phyloP scores from a whole-genome alignment of 2,888 invertebrate species.

The Mayetiola destructor region DNA sequence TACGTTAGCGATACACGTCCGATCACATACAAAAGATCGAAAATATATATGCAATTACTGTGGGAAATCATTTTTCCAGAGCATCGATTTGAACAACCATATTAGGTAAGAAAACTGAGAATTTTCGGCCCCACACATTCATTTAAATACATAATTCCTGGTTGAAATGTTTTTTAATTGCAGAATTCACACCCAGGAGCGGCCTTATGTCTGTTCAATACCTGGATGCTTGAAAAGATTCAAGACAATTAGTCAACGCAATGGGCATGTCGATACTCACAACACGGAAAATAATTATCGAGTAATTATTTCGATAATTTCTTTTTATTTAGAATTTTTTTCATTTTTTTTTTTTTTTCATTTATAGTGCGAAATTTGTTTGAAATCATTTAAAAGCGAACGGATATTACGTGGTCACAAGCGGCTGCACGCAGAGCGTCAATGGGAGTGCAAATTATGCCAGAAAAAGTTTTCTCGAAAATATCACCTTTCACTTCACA shows the following conservation, averaged over 20 bases:
- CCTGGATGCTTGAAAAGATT: not conserved
- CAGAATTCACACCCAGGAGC: not conserved
- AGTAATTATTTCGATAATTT: not conserved
- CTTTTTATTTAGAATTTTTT: not conserved
- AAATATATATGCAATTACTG: not conserved
- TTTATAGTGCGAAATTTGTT: not conserved
- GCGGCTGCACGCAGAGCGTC: not conserved
- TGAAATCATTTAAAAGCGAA: not conserved
- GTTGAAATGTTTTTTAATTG: not conserved
- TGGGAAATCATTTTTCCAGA: not conserved
- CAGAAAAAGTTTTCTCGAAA: not conserved
- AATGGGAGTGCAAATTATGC: not conserved
- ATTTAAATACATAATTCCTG: not conserved
- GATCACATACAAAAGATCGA: not conserved
- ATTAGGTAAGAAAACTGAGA: not conserved
- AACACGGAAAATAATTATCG: not conserved
- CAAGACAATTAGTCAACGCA: slow-evolving; percentile 1
- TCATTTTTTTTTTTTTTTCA: not conserved
- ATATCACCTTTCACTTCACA: slow-evolving; percentile 8
- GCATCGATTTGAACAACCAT: not conserved
- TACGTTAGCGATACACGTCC: not conserved
- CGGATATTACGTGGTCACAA: slow-evolving; percentile 7
- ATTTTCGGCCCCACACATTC: not conserved
- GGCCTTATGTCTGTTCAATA: not conserved
- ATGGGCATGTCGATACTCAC: slow-evolving; percentile 2